Percentiles rank a stretch among this genome's conserved stretches.
These are phyloP conservation scores for Xenopus laevis DNA, from an alignment of 2,113 vertebrate genomes.

Conservation along the genomic window DNA sequence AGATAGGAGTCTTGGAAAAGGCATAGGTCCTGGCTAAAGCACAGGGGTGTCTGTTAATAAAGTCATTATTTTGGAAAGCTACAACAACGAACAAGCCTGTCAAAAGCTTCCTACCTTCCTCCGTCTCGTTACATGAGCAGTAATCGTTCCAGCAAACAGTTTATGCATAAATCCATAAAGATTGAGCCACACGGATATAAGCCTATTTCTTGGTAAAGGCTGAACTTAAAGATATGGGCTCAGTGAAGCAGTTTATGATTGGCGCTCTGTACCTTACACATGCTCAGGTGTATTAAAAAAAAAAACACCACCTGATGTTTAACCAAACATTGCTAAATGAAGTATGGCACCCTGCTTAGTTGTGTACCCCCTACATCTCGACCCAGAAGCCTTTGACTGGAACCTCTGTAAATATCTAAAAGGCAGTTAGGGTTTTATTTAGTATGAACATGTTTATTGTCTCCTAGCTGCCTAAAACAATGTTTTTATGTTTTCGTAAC, in stretches of 20 bases:
- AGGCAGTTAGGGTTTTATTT: too few relatives aligned
- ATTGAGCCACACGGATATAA: constrained; percentile 30
- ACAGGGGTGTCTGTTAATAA: constrained; percentile 14
- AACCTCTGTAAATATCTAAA: too few relatives aligned
- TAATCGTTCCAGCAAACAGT: constrained; percentile 44
- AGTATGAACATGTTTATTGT: too few relatives aligned
- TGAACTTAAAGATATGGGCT: constrained; percentile 8
- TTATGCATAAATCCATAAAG: constrained; percentile 43
- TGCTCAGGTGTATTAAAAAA: background rate
- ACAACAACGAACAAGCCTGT: constrained; percentile 23
- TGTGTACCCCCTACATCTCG: too few relatives aligned
- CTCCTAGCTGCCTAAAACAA: too few relatives aligned
- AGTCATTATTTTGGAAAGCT: constrained; percentile 12
- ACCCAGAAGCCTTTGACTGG: too few relatives aligned
- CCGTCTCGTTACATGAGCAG: constrained; percentile 39
- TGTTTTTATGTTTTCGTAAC: too few relatives aligned
- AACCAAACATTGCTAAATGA: too few relatives aligned
- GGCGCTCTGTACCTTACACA: background rate
- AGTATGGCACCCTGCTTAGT: too few relatives aligned
- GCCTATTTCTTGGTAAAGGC: constrained; percentile 12
- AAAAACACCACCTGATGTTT: too few relatives aligned
- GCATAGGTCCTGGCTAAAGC: background rate
- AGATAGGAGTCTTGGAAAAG: background rate
- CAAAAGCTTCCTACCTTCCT: constrained; percentile 31
- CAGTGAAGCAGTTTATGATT: constrained; percentile 5